Base-by-base conservation (phyloP, 2,888 invertebrate species). In the Pammene aurita region DNA sequence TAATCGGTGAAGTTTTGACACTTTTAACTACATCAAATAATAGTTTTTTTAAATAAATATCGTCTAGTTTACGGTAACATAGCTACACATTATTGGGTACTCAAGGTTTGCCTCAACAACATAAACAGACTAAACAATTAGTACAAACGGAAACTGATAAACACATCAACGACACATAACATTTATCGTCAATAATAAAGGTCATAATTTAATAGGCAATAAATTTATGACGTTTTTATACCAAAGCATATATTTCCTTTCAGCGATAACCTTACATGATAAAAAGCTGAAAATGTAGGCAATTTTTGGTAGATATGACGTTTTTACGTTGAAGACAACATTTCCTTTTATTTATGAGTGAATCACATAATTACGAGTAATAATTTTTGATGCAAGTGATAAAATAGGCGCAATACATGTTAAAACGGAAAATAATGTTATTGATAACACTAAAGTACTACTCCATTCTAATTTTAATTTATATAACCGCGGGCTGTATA, bases 111-210 rank as follows among this genome's bases (percentile, higher is more conserved):
- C 6, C 16, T n/a, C 35, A 50, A 13, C 50, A 56, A 16, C 11
- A 35, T 50, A 44, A 63, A 63, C 56, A 63, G 42, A 55, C 18
- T 34, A 50, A 14, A 44, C 44, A 58, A 58, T 58, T 46, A 60
- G 48, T 16, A 14, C 58, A 55, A 56, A 26, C 69, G 69, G 69
- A 69, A 69, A 70, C 57, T 35, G 38, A 1, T 62, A 61, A 62
- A 14, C 26, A 62, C 60, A 66, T 55, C 60, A 60, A 65, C n/a
- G n/a, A n/a, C 66, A 50, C 56, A 34, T 64, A 52, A 54, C 44
- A 62, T 63, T 42, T 16, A 35, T 11, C 41, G 10, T 35, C 7
- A 34, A 34, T 34, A 9, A 34, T 34, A 54, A 34, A 54, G 13
- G 54, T 54, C 34, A 34, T 50, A 54, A 14, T 46, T 26, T n/a